Percentiles rank a stretch among this genome's conserved stretches.
Conservation (phyloP, 1,140 invertebrate species). For the Drosophila chauvacae region DNA sequence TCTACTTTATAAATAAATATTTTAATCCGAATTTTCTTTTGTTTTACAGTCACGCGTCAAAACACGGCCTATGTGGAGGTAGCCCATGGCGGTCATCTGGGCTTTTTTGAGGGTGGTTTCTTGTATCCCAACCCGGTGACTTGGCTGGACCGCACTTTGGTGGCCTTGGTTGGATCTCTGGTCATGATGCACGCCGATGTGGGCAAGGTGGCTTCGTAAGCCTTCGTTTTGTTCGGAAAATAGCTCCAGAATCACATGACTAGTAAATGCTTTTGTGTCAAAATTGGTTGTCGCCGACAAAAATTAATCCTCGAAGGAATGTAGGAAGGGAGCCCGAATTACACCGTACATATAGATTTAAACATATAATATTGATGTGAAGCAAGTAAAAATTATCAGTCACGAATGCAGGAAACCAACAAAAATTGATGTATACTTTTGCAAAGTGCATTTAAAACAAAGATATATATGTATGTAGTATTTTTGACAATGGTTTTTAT, state of each 20-base stretch:
- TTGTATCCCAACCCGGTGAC: slow-evolving; percentile 94
- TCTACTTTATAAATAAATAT: background rate
- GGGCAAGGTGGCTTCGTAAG: slow-evolving; percentile 53
- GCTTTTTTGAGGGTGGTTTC: slow-evolving; percentile 95
- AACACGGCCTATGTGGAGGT: slow-evolving; percentile 91
- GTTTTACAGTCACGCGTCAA: slow-evolving; percentile 87
- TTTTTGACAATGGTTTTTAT: slow-evolving; percentile 38
- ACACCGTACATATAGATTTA: slow-evolving; percentile 48
- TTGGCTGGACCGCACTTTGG: slow-evolving; percentile 94
- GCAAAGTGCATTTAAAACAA: slow-evolving; percentile 75
- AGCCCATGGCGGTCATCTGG: slow-evolving; percentile 95
- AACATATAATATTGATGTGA: slow-evolving; percentile 60
- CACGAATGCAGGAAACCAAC: slow-evolving; percentile 24
- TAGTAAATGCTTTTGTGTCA: slow-evolving; percentile 58
- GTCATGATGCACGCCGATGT: slow-evolving; percentile 72
- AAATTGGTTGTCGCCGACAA: slow-evolving; percentile 64
- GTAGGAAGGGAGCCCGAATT: slow-evolving; percentile 23
- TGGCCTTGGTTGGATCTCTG: slow-evolving; percentile 90
- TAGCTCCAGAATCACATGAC: slow-evolving; percentile 15
- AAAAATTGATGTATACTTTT: slow-evolving; percentile 69
- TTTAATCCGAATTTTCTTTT: slow-evolving; percentile 9
- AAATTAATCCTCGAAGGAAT: slow-evolving; percentile 47
- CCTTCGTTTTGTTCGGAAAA: slow-evolving; percentile 3
- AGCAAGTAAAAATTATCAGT: slow-evolving; percentile 41
- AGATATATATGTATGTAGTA: slow-evolving; percentile 49